phyloP scores from a whole-genome alignment of 2,113 vertebrate species.

The Platichthys stellatus region DNA sequence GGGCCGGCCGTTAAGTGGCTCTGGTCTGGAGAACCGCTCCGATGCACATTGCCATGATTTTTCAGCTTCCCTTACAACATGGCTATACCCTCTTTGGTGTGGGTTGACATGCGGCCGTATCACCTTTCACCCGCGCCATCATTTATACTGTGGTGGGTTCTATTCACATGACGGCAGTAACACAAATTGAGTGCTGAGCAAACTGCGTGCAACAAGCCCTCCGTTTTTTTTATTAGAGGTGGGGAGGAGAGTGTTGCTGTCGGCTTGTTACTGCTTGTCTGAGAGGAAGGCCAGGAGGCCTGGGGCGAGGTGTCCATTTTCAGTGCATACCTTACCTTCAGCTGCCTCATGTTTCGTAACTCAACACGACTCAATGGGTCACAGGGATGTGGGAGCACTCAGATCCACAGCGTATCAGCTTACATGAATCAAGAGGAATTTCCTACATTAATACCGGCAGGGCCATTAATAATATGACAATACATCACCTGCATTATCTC shows the following conservation, averaged over 20 bases:
- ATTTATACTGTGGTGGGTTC: slow-evolving; percentile 51
- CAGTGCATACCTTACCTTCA: slow-evolving; percentile 83
- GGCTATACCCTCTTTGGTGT: slow-evolving; percentile 45
- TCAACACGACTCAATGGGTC: slow-evolving; percentile 76
- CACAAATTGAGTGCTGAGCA: slow-evolving; percentile 42
- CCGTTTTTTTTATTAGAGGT: slow-evolving; percentile 57
- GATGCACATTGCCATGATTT: slow-evolving; percentile 62
- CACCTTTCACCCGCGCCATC: slow-evolving; percentile 60
- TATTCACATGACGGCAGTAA: slow-evolving; percentile 54
- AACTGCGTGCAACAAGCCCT: slow-evolving; percentile 53
- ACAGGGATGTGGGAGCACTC: slow-evolving; percentile 72
- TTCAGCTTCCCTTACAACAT: slow-evolving; percentile 56
- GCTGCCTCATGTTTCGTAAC: slow-evolving; percentile 82
- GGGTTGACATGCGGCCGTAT: slow-evolving; percentile 49
- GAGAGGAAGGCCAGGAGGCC: slow-evolving; percentile 79
- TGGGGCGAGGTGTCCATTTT: slow-evolving; percentile 82
- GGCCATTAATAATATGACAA: slow-evolving; percentile 65
- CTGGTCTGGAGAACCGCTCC: slow-evolving; percentile 49
- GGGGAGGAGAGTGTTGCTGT: slow-evolving; percentile 58
- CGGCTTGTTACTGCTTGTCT: slow-evolving; percentile 77
- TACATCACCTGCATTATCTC: slow-evolving; percentile 57
- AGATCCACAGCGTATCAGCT: slow-evolving; percentile 64
- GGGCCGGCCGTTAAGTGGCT: slow-evolving; percentile 62
- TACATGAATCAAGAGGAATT: slow-evolving; percentile 75
- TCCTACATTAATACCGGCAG: slow-evolving; percentile 72